Evolutionary conservation across 2,113 vertebrate species (phyloP), one percentile per base, ranked within the genome.

Genomic region (Fregata magnificens): DNA sequence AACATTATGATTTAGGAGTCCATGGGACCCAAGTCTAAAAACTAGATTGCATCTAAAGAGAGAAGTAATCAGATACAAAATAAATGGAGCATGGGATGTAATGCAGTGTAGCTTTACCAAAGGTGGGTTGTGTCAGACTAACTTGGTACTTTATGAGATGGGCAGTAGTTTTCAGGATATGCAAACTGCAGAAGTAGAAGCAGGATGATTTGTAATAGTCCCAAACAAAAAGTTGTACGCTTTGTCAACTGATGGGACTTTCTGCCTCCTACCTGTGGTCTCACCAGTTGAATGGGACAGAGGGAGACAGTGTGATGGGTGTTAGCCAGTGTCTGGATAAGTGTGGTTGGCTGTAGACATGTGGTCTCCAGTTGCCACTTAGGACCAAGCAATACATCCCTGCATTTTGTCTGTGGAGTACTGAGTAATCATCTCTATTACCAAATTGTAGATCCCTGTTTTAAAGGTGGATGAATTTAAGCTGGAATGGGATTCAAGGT

Each of bases 101-200:
- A 61, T 17, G 26, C 52, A 95, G 71, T 1, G 2, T 20, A 56
- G 72, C 32, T 65, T 80, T 88, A 56, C 53, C 15, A 15, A 42
- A 53, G 34, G n/a, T 58, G 28, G 52, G 24, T 44, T 49, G 16
- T 83, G 52, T 53, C 67, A 20, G 25, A 5, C 31, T 45, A 25
- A 26, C 6, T 9, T 24, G 14, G 7, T 66, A 15, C 70, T 42
- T 42, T 6, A 0, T 52, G 62, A 72, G 70, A n/a, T 0, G 1
- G 20, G 31, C 38, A 62, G 5, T 16, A 63, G 49, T 72, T 80
- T 52, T 32, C 42, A 88, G 62, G 52, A 9, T 49, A 16, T 21
- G n/a, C 56, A 52, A 72, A 21, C 17, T 56, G 40, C 49, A 88
- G 76, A 36, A 49, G 72, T 42, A 61, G 49, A 69, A 47, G 69